Conservation (phyloP, 2,113 vertebrate species). For the Macquaria ambigua region DNA sequence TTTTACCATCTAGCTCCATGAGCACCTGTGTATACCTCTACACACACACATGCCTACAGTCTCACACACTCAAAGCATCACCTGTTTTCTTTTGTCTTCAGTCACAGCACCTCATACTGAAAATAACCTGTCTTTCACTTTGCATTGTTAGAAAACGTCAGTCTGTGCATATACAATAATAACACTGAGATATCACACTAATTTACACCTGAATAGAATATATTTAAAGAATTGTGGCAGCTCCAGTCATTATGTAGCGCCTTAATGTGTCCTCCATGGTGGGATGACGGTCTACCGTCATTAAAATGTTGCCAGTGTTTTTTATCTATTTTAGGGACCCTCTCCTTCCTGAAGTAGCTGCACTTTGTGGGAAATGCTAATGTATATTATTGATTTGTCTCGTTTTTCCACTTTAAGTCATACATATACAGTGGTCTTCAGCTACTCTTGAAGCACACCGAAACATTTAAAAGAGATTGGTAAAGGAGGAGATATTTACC, state of each 20-base stretch:
- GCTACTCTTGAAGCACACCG: constrained; percentile 2
- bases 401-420: constrained; percentile 31
- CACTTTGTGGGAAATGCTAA: constrained; percentile 41
- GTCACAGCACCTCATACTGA: background rate
- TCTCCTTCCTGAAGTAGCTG: constrained; percentile 1
- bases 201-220: constrained; percentile 60
- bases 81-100: constrained; percentile 16
- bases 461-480: constrained; percentile 35
- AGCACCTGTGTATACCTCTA: background rate
- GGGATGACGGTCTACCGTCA: constrained; percentile 16
- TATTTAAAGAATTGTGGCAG: constrained; percentile 16
- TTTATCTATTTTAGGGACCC: constrained; percentile 31
- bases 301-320: constrained; percentile 41
- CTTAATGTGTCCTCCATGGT: background rate
- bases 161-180: constrained; percentile 1
- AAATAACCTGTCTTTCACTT: constrained; percentile 29
- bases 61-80: background rate
- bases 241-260: background rate
- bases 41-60: background rate
- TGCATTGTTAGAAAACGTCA: constrained; percentile 31
- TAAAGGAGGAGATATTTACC: constrained; percentile 37
- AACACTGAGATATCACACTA: constrained; percentile 39
- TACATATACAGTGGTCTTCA: constrained; percentile 37
- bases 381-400: constrained; percentile 41
- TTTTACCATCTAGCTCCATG: background rate